Evolutionary conservation across 2,113 vertebrate species (phyloP).

Genomic region (Sylvicapra grimmia): DNA sequence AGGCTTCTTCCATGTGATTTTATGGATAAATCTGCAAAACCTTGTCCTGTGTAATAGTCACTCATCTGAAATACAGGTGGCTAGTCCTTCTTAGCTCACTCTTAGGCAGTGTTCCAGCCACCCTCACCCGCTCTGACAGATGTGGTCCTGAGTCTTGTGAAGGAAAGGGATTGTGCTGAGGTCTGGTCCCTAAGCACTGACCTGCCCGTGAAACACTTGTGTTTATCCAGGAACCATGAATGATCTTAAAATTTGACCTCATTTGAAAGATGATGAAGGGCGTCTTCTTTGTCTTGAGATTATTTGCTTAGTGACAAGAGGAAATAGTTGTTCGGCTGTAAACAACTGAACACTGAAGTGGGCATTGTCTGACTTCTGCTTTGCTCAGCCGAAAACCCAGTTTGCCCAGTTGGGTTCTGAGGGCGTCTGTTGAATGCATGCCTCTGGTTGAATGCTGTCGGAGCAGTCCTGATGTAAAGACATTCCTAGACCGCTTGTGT

Average conservation of each 20-base stretch:
- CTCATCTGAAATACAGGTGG: neutral
- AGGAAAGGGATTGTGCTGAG: neutral
- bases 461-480: neutral
- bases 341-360: slow-evolving; percentile 12
- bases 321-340: neutral
- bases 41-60: neutral
- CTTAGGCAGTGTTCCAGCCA: neutral
- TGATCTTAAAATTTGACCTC: neutral
- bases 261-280: neutral
- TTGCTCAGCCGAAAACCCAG: neutral
- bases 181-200: neutral
- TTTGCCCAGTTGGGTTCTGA: neutral
- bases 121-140: neutral
- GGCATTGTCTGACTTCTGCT: slow-evolving; percentile 16
- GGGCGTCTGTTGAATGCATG: neutral
- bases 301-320: neutral
- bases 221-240: neutral
- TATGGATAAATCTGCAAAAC: neutral
- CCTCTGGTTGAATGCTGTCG: neutral
- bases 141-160: neutral
- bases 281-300: neutral
- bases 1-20: neutral
- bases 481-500: neutral
- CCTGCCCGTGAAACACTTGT: neutral
- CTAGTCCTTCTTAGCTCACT: neutral